A percentile compares a stretch with the other conserved stretches of the same genome.
phyloP scores from a whole-genome alignment of 2,113 vertebrate species.

The Poecilia latipinna region DNA sequence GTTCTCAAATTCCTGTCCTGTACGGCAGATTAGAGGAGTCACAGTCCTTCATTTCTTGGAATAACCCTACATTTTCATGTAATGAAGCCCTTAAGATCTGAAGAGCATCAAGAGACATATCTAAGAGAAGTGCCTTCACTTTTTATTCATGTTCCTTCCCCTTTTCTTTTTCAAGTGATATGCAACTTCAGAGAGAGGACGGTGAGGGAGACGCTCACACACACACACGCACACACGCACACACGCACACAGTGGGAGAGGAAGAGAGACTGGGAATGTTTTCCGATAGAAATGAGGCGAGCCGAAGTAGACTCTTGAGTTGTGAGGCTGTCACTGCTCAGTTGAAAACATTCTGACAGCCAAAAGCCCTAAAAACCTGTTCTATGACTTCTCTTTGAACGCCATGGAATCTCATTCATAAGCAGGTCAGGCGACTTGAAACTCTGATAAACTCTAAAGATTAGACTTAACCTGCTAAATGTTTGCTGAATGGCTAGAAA shows the following conservation, averaged over 20 bases:
- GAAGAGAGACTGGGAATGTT: constrained; percentile 61
- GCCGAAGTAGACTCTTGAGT: constrained; percentile 59
- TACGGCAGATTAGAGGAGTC: constrained; percentile 62
- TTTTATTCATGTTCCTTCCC: constrained; percentile 79
- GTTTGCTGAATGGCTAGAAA: constrained; percentile 3
- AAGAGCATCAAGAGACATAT: constrained; percentile 79
- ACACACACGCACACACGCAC: constrained; percentile 8
- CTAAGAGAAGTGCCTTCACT: constrained; percentile 77
- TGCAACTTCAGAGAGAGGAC: constrained; percentile 65
- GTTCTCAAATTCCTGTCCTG: constrained; percentile 59
- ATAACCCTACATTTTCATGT: constrained; percentile 67
- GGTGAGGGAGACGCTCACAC: constrained; percentile 20
- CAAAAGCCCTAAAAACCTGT: constrained; percentile 62
- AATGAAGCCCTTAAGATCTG: constrained; percentile 79
- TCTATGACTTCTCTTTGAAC: constrained; percentile 72
- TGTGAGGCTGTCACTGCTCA: constrained; percentile 72
- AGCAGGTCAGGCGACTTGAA: constrained; percentile 50
- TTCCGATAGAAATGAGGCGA: constrained; percentile 75
- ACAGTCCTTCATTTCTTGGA: constrained; percentile 63
- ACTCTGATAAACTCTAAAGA: constrained; percentile 30
- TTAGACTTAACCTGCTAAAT: not conserved
- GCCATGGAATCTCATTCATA: constrained; percentile 52
- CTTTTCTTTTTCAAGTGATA: constrained; percentile 70
- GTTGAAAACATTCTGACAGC: constrained; percentile 77
- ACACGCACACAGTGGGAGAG: constrained; percentile 23